These are phyloP conservation scores for Minunthozetes semirufus DNA, from an alignment of 2,888 invertebrate species.

Conservation along the genomic window DNA sequence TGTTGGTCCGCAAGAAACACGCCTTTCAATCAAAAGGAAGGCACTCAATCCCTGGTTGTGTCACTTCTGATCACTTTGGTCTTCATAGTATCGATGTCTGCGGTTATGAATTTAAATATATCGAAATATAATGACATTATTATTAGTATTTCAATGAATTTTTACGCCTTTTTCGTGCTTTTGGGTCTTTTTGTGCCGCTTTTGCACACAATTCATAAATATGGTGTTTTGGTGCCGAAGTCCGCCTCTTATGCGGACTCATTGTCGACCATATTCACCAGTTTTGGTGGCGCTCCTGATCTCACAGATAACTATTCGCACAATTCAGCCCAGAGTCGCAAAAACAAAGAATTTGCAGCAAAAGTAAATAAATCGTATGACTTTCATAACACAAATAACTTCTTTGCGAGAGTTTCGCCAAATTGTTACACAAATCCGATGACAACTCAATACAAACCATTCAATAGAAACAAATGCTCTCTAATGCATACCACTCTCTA, in stretches of 20 bases:
- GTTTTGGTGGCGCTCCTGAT: constrained; percentile 3
- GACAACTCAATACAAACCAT: neutral
- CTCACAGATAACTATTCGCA: neutral
- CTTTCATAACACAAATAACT: constrained; percentile 6
- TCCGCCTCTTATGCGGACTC: constrained; percentile 41
- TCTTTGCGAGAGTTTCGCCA: constrained; percentile 22
- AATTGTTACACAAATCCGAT: constrained; percentile 22
- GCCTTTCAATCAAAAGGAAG: constrained; percentile 33
- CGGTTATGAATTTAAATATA: neutral
- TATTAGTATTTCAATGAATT: constrained; percentile 36
- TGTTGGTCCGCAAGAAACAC: constrained; percentile 33
- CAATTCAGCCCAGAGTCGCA: neutral
- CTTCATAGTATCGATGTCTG: constrained; percentile 7
- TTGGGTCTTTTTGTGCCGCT: constrained; percentile 40
- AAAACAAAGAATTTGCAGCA: neutral
- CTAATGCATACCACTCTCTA: constrained; percentile 15
- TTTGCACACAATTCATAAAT: constrained; percentile 40
- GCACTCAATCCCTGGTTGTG: constrained; percentile 29
- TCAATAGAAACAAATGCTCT: constrained; percentile 9
- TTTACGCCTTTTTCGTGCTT: constrained; percentile 35
- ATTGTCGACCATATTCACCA: constrained; percentile 41
- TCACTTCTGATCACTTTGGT: constrained; percentile 11
- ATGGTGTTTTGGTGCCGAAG: constrained; percentile 39
- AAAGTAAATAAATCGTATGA: constrained; percentile 3
- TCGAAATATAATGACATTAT: constrained; percentile 35